Base-by-base conservation (phyloP, 2,888 invertebrate genomes). In the Caenorhabditis sp. region DNA sequence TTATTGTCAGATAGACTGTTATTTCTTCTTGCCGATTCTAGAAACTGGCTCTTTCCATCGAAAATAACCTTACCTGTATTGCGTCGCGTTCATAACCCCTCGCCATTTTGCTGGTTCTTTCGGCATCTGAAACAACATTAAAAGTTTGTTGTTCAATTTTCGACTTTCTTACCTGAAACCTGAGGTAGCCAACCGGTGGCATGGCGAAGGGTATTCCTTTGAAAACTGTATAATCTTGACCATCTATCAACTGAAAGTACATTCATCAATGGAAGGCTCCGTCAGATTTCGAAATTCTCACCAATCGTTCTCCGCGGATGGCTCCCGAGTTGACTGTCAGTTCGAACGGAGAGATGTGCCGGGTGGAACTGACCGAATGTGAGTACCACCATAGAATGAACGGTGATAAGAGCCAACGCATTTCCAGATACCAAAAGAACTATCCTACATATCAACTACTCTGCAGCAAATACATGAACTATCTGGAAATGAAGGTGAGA, bases 131-230 rank as follows among this genome's bases (percentile, higher is more conserved):
- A 87, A 81, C 12, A 10, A 38, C 10, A 10, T 38, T 2, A 38
- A 58, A 16, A 16, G 0, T 35, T 58, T 14, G 38, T 28, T 19
- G 16, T 54, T 31, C 3, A 24, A 14, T 41, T 58, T 22, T 70
- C 41, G 16, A 31, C 8, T 3, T 14, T 10, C n/a, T 54, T 68
- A 90, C 91, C 85, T 90, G 89, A 87, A 92, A 92, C 24, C 92
- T 86, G 19, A 91, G 86, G 22, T 91, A 89, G 6, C 92, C 92
- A 7, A 92, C 92, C 3, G 92, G 92, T 16, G 92, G 92, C 56
- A 92, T 92, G 1, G 92, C 92, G 79, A 92, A 92, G 3, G 92
- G 92, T 61, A 92, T 92, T 24, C 92, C 92, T 82, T 92, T 92
- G 87, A 92, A 92, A 8, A 90, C 89, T 22, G 90, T 90, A 76